Percentiles rank a stretch among this genome's conserved stretches.
These are phyloP conservation scores for Amphiprion percula DNA, from an alignment of 2,113 vertebrate species.

Conservation along the genomic window DNA sequence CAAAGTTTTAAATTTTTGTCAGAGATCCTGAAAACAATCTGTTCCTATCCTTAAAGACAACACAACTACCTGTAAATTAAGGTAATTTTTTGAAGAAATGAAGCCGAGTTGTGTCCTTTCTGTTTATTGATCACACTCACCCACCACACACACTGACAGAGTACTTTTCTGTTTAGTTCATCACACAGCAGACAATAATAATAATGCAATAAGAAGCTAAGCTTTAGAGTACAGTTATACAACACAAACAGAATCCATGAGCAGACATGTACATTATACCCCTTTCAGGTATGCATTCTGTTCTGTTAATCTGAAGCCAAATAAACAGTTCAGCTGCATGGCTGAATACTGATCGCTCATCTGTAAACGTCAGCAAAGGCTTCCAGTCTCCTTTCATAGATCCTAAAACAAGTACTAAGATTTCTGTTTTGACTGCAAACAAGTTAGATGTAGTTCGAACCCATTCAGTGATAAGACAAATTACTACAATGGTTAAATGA, in stretches of 20 bases:
- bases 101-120: not conserved
- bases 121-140: not conserved
- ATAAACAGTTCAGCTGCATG: too few relatives aligned
- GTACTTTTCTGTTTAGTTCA: not conserved
- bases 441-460: too few relatives aligned
- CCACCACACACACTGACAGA: not conserved
- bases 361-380: too few relatives aligned
- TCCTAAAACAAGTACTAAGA: too few relatives aligned
- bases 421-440: too few relatives aligned
- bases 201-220: not conserved
- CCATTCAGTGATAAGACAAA: too few relatives aligned
- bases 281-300: too few relatives aligned
- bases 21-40: not conserved
- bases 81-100: not conserved
- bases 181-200: not conserved
- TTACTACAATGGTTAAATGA: too few relatives aligned
- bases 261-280: not conserved
- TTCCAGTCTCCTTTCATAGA: too few relatives aligned
- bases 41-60: not conserved
- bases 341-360: too few relatives aligned
- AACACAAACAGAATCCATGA: not conserved
- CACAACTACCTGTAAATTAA: not conserved
- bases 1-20: not conserved
- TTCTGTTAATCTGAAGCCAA: too few relatives aligned
- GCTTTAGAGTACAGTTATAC: slow-evolving; percentile 8